Evolutionary conservation across 2,888 invertebrate genomes (phyloP).

Genomic region (Agriopis leucophaearia): DNA sequence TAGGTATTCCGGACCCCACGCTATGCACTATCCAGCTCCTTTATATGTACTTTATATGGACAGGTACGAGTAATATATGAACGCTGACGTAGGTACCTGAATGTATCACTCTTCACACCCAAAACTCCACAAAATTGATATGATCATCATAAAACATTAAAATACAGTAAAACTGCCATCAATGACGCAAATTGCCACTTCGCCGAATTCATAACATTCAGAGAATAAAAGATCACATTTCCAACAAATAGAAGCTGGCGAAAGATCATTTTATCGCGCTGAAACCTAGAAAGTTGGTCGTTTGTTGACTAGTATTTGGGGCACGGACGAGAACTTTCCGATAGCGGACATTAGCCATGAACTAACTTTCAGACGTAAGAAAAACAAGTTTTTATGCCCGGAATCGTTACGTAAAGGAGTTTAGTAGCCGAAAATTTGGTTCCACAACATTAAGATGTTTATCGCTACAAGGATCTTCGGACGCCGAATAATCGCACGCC

Average conservation of each 20-base stretch:
- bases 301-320: constrained; percentile 52
- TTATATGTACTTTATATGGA: background rate
- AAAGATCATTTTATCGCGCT: constrained; percentile 35
- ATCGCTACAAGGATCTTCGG: constrained; percentile 16
- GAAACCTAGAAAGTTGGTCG: constrained; percentile 42
- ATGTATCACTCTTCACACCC: constrained; percentile 11
- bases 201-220: constrained; percentile 18
- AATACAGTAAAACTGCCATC: constrained; percentile 29
- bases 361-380: constrained; percentile 43
- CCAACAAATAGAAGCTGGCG: constrained; percentile 25
- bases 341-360: constrained; percentile 53
- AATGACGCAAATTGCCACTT: constrained; percentile 27
- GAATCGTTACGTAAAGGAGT: constrained; percentile 43
- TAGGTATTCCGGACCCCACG: constrained; percentile 23
- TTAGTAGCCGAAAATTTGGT: constrained; percentile 39
- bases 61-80: constrained; percentile 18
- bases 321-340: constrained; percentile 56
- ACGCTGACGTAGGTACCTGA: background rate
- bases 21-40: constrained; percentile 11
- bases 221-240: constrained; percentile 26
- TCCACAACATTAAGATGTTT: constrained; percentile 34
- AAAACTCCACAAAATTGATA: constrained; percentile 15
- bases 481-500: constrained; percentile 11
- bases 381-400: constrained; percentile 48
- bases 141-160: constrained; percentile 23